These are phyloP conservation scores for Octodon degus DNA, from an alignment of 2,113 vertebrate genomes.

Conservation along the genomic window DNA sequence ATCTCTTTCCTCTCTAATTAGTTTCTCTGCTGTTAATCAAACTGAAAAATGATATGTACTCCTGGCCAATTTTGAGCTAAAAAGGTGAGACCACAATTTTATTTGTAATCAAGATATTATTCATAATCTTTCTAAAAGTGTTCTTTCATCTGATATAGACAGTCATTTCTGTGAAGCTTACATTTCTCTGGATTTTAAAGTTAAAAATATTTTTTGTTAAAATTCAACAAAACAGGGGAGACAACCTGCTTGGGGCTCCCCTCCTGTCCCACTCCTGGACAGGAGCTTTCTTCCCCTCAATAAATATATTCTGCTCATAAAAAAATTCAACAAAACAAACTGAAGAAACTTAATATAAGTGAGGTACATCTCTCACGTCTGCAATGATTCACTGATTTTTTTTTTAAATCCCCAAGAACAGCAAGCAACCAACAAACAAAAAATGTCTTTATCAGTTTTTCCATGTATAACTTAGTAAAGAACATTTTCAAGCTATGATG, in stretches of 20 bases:
- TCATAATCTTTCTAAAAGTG: constrained; percentile 66
- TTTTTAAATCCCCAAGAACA: neutral
- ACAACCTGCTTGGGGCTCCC: too few relatives aligned
- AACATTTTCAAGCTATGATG: constrained; percentile 35
- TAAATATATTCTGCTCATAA: too few relatives aligned
- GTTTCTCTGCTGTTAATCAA: constrained; percentile 81
- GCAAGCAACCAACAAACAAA: neutral
- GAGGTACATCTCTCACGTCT: neutral
- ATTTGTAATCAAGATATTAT: constrained; percentile 70
- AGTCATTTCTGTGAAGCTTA: constrained; percentile 55
- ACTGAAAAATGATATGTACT: constrained; percentile 61
- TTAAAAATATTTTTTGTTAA: too few relatives aligned
- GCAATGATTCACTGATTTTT: constrained; percentile 15
- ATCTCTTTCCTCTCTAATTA: constrained; percentile 79
- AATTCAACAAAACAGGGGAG: constrained; percentile 31
- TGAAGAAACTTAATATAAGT: constrained; percentile 57
- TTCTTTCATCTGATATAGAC: constrained; percentile 13
- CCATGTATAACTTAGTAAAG: constrained; percentile 19
- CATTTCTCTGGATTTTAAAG: constrained; percentile 56
- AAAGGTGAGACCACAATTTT: constrained; percentile 47
- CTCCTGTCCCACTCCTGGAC: too few relatives aligned
- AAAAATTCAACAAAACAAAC: constrained; percentile 47
- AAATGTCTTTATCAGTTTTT: neutral
- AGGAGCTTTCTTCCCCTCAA: too few relatives aligned
- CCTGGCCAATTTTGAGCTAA: constrained; percentile 57